Conservation (phyloP, 1,140 invertebrate species). For the Reticulitermes speratus region DNA sequence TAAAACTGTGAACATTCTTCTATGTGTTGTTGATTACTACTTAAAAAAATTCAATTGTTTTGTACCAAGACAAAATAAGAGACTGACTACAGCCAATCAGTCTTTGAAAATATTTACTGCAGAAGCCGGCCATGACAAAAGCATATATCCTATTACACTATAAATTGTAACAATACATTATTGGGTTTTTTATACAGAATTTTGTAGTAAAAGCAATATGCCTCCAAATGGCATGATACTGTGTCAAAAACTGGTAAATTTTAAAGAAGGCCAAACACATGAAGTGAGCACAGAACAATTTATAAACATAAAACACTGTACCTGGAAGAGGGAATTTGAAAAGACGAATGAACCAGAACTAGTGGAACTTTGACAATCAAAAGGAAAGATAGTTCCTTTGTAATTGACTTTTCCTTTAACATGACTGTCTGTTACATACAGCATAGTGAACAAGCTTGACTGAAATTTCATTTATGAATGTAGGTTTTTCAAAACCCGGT, state of each 20-base stretch:
- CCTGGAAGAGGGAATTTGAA: conserved; percentile 23
- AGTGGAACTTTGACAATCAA: conserved; percentile 23
- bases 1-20: not conserved
- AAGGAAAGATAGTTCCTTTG: not conserved
- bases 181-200: not conserved
- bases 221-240: not conserved
- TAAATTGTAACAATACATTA: not conserved
- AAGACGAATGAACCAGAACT: not conserved
- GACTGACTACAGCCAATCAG: not conserved
- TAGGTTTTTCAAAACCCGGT: not conserved
- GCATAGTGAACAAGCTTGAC: not conserved
- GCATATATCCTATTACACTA: not conserved
- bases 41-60: not conserved
- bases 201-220: not conserved
- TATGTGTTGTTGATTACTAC: not conserved
- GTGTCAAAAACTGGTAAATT: conserved; percentile 7
- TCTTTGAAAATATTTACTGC: not conserved
- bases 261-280: not conserved
- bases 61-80: not conserved
- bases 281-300: not conserved
- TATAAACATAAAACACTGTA: not conserved
- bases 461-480: not conserved
- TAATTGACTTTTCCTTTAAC: not conserved
- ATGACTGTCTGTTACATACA: not conserved
- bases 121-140: not conserved